Evolutionary conservation across 2,797 vertebrate species (phyloP).

Genomic region (Australoheros facetus): DNA sequence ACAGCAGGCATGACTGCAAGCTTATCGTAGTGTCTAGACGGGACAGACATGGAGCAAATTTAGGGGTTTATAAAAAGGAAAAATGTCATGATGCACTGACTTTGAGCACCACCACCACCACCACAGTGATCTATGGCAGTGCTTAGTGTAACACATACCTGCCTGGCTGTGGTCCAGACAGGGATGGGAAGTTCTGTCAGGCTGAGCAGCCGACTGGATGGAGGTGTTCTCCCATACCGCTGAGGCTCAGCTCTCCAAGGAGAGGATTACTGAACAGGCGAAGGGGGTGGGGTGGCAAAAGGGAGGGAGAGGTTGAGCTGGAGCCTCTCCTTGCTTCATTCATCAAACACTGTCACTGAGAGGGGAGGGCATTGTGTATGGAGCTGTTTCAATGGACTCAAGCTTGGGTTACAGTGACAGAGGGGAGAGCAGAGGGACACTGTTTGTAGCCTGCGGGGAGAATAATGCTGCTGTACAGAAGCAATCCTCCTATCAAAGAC

Average conservation of each 20-base stretch:
- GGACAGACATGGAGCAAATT: not conserved
- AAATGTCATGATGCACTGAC: not conserved
- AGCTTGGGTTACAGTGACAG: constrained; percentile 73
- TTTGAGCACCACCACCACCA: not conserved
- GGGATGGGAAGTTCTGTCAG: not conserved
- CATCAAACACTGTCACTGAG: constrained; percentile 80
- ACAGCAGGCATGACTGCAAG: not conserved
- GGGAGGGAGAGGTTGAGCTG: not conserved
- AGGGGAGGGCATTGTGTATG: constrained; percentile 60
- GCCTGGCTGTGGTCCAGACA: constrained; percentile 39
- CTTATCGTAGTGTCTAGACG: not conserved
- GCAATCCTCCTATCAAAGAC: constrained; percentile 50
- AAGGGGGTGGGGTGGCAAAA: not conserved
- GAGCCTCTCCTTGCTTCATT: constrained; percentile 66
- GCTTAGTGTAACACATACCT: constrained; percentile 38
- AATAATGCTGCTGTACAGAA: constrained; percentile 48
- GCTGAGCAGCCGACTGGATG: not conserved
- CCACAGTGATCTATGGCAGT: constrained; percentile 21
- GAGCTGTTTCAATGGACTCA: constrained; percentile 66
- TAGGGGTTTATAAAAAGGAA: not conserved
- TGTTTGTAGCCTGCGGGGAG: constrained; percentile 53
- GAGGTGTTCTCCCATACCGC: constrained; percentile 42
- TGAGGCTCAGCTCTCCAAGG: constrained; percentile 46
- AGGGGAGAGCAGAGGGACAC: constrained; percentile 15
- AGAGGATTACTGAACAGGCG: not conserved